These are phyloP conservation scores for Ctenoplectra terminalis DNA, from an alignment of 1,140 invertebrate species.

Conservation along the genomic window DNA sequence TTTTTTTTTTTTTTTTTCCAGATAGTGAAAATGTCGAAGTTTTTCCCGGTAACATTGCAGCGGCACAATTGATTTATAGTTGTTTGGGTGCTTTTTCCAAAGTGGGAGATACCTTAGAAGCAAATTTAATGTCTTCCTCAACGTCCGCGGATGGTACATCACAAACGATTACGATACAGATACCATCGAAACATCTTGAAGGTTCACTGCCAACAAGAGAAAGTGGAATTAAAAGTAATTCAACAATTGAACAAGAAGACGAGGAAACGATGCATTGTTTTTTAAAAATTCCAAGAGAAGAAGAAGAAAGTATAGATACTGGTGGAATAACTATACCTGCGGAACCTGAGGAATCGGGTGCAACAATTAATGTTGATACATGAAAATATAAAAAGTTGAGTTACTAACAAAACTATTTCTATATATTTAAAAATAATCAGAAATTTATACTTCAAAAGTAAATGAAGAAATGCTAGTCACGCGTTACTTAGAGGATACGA, in stretches of 20 bases:
- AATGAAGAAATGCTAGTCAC: slow-evolving; percentile 65
- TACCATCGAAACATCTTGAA: slow-evolving; percentile 79
- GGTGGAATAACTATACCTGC: slow-evolving; percentile 86
- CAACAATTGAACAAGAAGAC: slow-evolving; percentile 78
- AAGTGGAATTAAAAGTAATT: slow-evolving; percentile 61
- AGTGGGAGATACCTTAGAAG: slow-evolving; percentile 77
- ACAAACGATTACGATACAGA: slow-evolving; percentile 82
- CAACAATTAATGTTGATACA: slow-evolving; percentile 67
- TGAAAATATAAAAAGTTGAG: slow-evolving; percentile 53
- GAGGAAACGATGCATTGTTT: slow-evolving; percentile 83
- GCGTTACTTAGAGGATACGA: slow-evolving; percentile 58
- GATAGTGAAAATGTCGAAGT: slow-evolving; percentile 78
- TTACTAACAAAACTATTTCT: slow-evolving; percentile 41
- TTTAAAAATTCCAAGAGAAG: slow-evolving; percentile 80
- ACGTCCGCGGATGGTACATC: slow-evolving; percentile 81
- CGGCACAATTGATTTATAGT: slow-evolving; percentile 84
- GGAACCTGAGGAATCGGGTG: slow-evolving; percentile 71
- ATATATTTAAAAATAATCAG: slow-evolving; percentile 28
- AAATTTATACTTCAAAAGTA: slow-evolving; percentile 21
- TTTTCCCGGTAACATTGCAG: slow-evolving; percentile 82
- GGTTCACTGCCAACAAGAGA: slow-evolving; percentile 73
- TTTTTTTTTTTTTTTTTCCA: slow-evolving; percentile 47
- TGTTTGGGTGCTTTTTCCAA: slow-evolving; percentile 82
- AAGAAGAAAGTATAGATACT: slow-evolving; percentile 84
- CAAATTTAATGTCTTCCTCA: slow-evolving; percentile 81